phyloP scores from a whole-genome alignment of 2,113 vertebrate genomes.

The Heteronetta atricapilla region DNA sequence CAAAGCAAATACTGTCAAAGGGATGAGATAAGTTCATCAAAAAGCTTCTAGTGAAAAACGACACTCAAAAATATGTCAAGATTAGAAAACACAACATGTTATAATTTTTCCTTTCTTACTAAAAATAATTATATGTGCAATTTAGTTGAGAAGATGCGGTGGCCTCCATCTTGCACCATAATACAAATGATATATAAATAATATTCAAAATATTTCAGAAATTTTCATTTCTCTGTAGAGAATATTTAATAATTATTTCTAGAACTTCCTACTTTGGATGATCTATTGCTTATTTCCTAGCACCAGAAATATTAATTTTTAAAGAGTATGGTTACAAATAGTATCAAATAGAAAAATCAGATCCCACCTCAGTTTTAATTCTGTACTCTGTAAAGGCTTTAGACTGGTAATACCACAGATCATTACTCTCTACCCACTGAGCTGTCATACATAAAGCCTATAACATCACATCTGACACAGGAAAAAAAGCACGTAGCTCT shows the following conservation, averaged over 20 bases:
- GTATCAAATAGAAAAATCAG: neutral
- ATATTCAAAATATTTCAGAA: neutral
- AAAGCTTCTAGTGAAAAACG: neutral
- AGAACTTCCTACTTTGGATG: neutral
- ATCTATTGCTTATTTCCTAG: conserved; percentile 13
- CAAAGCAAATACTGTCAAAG: conserved; percentile 1
- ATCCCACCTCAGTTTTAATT: neutral
- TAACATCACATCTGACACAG: neutral
- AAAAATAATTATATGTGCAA: neutral
- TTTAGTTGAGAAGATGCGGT: neutral
- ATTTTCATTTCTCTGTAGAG: neutral
- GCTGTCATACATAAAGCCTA: neutral
- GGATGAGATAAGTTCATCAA: neutral
- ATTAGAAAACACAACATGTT: neutral
- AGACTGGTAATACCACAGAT: neutral
- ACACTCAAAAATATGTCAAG: neutral
- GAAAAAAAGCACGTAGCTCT: neutral
- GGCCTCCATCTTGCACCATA: neutral
- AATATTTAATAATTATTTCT: neutral
- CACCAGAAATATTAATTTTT: conserved; percentile 17
- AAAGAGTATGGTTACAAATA: neutral
- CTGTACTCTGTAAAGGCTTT: neutral
- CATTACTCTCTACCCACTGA: neutral
- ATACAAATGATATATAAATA: neutral
- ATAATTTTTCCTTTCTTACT: neutral